Evolutionary conservation across 1,140 invertebrate genomes (phyloP).

Genomic region (Brachionus manjavacas): DNA sequence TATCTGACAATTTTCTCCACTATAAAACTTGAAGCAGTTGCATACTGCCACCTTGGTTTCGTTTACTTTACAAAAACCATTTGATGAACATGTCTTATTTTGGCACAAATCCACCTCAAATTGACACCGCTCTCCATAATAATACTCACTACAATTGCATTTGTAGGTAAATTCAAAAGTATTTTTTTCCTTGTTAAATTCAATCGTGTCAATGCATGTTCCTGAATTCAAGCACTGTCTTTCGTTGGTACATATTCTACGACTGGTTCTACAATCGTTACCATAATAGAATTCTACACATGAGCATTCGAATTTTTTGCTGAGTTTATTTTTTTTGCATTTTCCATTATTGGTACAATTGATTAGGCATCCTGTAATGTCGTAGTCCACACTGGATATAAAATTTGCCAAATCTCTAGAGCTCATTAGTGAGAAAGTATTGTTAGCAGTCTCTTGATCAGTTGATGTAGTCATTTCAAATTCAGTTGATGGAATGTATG

Average conservation of each 20-base stretch:
- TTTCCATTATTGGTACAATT: constrained; percentile 27
- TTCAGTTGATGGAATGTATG: neutral
- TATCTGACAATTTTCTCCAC: neutral
- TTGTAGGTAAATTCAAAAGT: neutral
- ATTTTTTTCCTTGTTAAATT: neutral
- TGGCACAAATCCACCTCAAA: neutral
- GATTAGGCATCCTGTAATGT: constrained; percentile 4
- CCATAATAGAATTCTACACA: neutral
- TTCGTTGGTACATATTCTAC: neutral
- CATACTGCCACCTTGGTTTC: neutral
- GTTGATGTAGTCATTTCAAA: neutral
- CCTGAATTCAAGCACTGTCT: neutral
- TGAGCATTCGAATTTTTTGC: neutral
- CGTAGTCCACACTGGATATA: neutral
- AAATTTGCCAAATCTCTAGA: neutral
- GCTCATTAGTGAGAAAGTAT: neutral
- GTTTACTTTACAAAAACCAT: constrained; percentile 2
- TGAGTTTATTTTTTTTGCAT: neutral
- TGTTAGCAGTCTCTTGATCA: neutral
- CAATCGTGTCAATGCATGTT: neutral
- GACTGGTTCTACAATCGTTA: neutral
- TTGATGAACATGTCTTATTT: constrained; percentile 14
- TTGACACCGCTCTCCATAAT: neutral
- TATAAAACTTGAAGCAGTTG: constrained; percentile 4
- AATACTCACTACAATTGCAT: neutral